Conservation (phyloP, 1,140 invertebrate species). For the Bombus superbus region DNA sequence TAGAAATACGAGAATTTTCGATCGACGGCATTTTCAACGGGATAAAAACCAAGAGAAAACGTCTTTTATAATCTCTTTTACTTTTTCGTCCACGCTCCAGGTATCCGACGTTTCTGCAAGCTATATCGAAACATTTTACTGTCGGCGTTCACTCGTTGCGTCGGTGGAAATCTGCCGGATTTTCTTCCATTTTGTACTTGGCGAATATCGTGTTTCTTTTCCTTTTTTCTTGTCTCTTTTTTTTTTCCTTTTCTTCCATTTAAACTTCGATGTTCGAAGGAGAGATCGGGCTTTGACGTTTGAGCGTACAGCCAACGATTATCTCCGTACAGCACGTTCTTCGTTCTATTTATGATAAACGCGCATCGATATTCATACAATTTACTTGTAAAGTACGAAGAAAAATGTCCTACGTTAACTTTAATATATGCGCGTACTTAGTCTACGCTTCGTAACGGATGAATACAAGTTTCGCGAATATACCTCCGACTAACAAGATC, state of each 20-base stretch:
- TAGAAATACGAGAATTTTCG: not conserved
- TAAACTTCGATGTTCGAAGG: not conserved
- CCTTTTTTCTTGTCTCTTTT: too few species aligned
- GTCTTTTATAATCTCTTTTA: not conserved
- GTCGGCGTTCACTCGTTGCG: not conserved
- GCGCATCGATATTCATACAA: not conserved
- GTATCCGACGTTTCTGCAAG: not conserved
- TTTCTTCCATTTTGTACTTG: not conserved
- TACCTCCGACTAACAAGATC: not conserved
- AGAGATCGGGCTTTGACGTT: not conserved
- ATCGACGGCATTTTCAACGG: not conserved
- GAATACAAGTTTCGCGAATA: not conserved
- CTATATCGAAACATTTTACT: not conserved
- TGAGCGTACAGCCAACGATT: not conserved
- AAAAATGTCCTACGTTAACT: not conserved
- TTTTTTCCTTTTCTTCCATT: not conserved
- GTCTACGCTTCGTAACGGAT: too few species aligned
- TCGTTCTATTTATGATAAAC: not conserved
- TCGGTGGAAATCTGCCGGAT: not conserved
- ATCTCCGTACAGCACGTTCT: too few species aligned
- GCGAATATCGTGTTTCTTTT: not conserved
- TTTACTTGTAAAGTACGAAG: not conserved
- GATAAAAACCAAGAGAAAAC: too few species aligned
- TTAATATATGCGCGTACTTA: not conserved
- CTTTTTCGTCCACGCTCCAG: not conserved